phyloP scores from a whole-genome alignment of 2,888 invertebrate species.

The Erannis defoliaria region DNA sequence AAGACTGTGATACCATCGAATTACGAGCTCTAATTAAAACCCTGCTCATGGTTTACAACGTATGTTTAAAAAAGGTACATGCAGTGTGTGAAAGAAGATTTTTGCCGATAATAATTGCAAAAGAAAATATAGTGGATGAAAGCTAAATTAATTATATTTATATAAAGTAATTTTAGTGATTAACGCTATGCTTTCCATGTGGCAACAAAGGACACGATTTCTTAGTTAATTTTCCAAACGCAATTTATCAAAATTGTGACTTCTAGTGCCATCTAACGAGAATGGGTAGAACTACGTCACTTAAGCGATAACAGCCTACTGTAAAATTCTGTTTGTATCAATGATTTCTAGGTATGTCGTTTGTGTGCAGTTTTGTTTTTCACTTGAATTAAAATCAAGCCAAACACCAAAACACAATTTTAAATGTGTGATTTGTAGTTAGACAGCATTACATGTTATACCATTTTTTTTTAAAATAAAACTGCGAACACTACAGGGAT shows the following conservation, averaged over 20 bases:
- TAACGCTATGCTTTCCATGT: not conserved
- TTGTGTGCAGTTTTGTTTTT: no score
- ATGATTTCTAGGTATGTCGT: no score
- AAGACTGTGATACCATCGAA: constrained; percentile 25
- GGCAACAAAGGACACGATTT: no score
- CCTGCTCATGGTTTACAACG: constrained; percentile 1
- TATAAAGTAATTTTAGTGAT: not conserved
- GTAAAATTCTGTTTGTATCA: not conserved
- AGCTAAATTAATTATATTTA: constrained; percentile 21
- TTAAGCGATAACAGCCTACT: not conserved
- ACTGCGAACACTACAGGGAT: no score
- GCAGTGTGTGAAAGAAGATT: constrained; percentile 14
- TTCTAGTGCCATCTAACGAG: constrained; percentile 62
- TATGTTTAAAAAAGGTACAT: constrained; percentile 8
- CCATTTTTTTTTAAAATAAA: no score
- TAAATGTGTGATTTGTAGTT: no score
- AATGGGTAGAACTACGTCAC: constrained; percentile 51
- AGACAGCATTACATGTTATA: no score
- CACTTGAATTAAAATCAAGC: no score
- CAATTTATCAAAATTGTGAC: constrained; percentile 1
- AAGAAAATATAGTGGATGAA: constrained; percentile 14
- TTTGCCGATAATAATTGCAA: constrained; percentile 5
- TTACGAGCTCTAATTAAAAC: constrained; percentile 35
- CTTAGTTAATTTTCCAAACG: no score
- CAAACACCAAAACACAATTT: no score